These are phyloP conservation scores for Gymnopithys bicolor DNA, from an alignment of 2,797 vertebrate genomes.

Conservation along the genomic window DNA sequence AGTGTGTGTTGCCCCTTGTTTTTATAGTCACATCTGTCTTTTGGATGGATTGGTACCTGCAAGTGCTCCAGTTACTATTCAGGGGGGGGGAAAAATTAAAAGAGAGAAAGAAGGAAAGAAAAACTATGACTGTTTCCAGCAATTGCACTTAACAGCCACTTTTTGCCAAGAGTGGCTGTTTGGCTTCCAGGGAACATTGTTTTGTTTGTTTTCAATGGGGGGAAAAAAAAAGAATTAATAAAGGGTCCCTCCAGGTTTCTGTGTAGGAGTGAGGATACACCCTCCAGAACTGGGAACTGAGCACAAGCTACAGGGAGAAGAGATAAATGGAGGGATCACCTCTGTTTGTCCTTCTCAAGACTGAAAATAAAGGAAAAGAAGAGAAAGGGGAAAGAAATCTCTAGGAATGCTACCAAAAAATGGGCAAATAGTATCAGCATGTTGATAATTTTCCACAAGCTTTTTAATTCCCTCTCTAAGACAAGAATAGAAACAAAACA, in stretches of 20 bases:
- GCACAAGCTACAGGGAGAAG: neutral
- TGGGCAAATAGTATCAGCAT: neutral
- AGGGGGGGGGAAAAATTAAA: neutral
- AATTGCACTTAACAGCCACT: constrained; percentile 9
- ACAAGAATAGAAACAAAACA: constrained; percentile 46
- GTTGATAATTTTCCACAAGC: neutral
- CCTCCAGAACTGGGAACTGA: neutral
- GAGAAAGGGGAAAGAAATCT: neutral
- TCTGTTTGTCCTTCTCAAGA: neutral
- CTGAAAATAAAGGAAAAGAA: neutral
- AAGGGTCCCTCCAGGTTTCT: neutral
- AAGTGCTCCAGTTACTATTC: neutral
- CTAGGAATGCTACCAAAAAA: neutral
- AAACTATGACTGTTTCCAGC: neutral
- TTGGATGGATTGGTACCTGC: neutral
- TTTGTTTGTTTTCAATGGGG: neutral
- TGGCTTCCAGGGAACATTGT: constrained; percentile 24
- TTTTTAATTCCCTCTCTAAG: neutral
- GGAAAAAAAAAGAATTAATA: neutral
- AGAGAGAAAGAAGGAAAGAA: neutral
- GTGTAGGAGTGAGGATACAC: neutral
- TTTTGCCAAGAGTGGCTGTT: constrained; percentile 26
- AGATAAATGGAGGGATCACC: neutral
- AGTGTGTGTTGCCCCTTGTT: neutral
- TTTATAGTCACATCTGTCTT: neutral